Percentiles rank a stretch among this genome's conserved stretches.
phyloP scores from a whole-genome alignment of 2,113 vertebrate genomes.

The Uria aalge region DNA sequence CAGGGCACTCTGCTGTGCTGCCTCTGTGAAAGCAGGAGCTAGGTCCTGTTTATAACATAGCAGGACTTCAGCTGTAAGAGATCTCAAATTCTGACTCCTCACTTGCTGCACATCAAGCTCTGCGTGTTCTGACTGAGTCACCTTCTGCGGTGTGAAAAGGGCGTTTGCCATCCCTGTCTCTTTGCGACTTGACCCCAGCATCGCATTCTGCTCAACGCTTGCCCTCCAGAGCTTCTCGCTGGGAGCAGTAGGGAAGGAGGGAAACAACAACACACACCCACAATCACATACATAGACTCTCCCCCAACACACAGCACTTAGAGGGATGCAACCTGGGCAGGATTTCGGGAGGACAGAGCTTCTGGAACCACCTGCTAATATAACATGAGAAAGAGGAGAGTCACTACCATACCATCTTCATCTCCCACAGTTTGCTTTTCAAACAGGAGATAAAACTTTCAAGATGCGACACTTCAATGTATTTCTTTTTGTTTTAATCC shows the following conservation, averaged over 20 bases:
- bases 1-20: not conserved
- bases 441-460: not conserved
- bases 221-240: not conserved
- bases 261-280: not conserved
- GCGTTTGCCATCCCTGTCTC: not conserved
- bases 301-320: not conserved
- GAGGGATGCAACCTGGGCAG: not conserved
- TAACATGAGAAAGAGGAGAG: not conserved
- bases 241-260: not conserved
- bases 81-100: not conserved
- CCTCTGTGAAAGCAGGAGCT: not conserved
- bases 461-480: not conserved
- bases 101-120: not conserved
- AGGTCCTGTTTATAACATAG: not conserved
- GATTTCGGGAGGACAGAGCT: not conserved
- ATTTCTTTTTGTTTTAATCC: not conserved
- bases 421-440: not conserved
- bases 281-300: rapidly evolving
- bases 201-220: rapidly evolving
- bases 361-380: not conserved
- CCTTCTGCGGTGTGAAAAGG: not conserved
- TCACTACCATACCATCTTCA: not conserved
- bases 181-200: rapidly evolving
- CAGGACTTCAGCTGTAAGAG: not conserved
- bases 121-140: not conserved